These are phyloP conservation scores for Timema cristinae DNA, from an alignment of 2,888 invertebrate species.

Conservation along the genomic window DNA sequence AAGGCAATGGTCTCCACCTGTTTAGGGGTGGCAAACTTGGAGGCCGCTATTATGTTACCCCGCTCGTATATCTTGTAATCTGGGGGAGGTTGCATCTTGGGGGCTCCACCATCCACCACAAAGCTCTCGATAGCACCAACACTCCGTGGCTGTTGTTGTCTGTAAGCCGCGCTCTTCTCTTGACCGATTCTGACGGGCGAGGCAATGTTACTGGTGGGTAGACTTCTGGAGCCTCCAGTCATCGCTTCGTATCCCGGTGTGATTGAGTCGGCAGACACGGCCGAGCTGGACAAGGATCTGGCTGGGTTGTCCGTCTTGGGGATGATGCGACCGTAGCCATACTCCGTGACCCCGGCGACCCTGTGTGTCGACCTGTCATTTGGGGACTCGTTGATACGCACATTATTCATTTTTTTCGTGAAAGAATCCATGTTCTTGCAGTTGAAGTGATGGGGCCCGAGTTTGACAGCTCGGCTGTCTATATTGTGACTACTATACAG, in stretches of 20 bases:
- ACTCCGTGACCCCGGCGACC: conserved; percentile 33
- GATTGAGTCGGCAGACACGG: conserved; percentile 18
- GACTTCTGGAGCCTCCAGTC: conserved; percentile 32
- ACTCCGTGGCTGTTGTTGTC: conserved; percentile 50
- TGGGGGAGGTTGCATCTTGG: conserved; percentile 36
- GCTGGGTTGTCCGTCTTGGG: conserved; percentile 39
- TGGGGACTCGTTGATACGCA: conserved; percentile 29
- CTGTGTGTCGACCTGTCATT: conserved; percentile 10
- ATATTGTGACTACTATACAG: conserved; percentile 13
- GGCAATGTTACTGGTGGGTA: conserved; percentile 33
- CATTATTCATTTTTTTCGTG: conserved; percentile 32
- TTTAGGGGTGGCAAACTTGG: conserved; percentile 74
- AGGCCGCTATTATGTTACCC: conserved; percentile 69
- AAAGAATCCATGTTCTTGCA: conserved; percentile 33
- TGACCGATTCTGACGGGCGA: conserved; percentile 31
- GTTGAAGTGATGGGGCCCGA: conserved; percentile 7
- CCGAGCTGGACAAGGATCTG: conserved; percentile 31
- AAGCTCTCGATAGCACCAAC: conserved; percentile 65
- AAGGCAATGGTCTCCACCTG: conserved; percentile 59
- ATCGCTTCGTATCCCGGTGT: conserved; percentile 26
- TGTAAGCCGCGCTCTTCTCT: conserved; percentile 30
- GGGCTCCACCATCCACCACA: conserved; percentile 49
- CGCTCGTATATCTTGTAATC: conserved; percentile 63
- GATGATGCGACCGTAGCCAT: conserved; percentile 44
- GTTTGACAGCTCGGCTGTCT: neutral